A percentile compares a stretch with the other conserved stretches of the same genome.
Conservation (phyloP, 2,888 invertebrate genomes). For the Dynastes tityus region DNA sequence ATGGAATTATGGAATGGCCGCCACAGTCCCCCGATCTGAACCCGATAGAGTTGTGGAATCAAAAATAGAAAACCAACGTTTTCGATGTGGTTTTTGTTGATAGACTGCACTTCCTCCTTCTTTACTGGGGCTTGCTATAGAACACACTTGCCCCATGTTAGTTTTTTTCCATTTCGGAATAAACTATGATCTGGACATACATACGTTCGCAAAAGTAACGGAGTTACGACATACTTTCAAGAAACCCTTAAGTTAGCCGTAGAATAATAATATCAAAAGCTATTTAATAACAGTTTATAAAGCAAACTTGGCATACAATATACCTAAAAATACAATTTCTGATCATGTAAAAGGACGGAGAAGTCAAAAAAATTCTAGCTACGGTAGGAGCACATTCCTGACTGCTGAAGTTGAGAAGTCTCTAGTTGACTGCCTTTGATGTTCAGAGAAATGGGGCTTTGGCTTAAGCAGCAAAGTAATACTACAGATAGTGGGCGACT, state of each 20-base stretch:
- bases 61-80: too few species aligned
- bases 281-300: conserved; percentile 43
- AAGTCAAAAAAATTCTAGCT: conserved; percentile 49
- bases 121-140: background rate
- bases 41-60: too few species aligned
- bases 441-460: conserved; percentile 63
- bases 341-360: conserved; percentile 51
- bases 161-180: conserved; percentile 37
- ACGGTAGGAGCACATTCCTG: conserved; percentile 42
- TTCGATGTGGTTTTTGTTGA: too few species aligned
- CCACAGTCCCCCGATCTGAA: too few species aligned
- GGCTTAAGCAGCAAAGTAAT: conserved; percentile 63
- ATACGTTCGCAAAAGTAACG: conserved; percentile 41
- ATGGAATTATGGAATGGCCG: too few species aligned
- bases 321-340: conserved; percentile 49
- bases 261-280: conserved; percentile 24
- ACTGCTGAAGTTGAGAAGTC: conserved; percentile 56
- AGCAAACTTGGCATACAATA: conserved; percentile 46
- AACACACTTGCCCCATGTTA: conserved; percentile 42
- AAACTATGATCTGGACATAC: conserved; percentile 29
- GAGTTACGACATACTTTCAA: conserved; percentile 36
- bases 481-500: conserved; percentile 60
- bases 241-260: conserved; percentile 38
- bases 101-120: too few species aligned
- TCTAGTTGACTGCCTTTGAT: conserved; percentile 58